phyloP scores from a whole-genome alignment of 2,113 vertebrate species.

The Pluvialis apricaria region DNA sequence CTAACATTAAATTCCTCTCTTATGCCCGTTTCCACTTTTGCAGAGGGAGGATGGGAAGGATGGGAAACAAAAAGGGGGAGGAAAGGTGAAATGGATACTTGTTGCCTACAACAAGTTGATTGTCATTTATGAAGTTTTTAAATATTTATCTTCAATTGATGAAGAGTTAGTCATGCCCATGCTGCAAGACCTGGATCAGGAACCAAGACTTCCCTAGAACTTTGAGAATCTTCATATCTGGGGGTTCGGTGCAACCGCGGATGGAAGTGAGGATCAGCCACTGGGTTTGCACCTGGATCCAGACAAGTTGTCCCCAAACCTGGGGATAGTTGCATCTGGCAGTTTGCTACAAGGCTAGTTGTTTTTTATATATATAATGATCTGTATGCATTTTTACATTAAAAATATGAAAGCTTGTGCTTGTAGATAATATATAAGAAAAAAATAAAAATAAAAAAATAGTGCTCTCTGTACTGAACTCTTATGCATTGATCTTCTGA shows the following conservation, averaged over 20 bases:
- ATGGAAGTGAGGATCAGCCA: neutral
- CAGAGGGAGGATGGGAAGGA: neutral
- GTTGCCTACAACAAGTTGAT: slow-evolving; percentile 47
- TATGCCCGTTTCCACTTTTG: neutral
- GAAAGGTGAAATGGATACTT: slow-evolving; percentile 28
- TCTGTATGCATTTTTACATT: slow-evolving; percentile 66
- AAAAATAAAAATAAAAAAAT: neutral
- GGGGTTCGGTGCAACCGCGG: neutral
- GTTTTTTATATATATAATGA: slow-evolving; percentile 64
- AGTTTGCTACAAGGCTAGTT: slow-evolving; percentile 48
- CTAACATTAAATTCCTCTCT: neutral
- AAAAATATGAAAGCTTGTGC: slow-evolving; percentile 57
- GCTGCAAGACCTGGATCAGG: slow-evolving; percentile 58
- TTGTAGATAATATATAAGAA: slow-evolving; percentile 61
- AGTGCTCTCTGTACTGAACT: neutral
- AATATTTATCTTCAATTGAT: slow-evolving; percentile 64
- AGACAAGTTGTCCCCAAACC: slow-evolving; percentile 33
- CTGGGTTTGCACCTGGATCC: slow-evolving; percentile 39
- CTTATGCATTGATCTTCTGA: neutral
- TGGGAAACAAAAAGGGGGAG: neutral
- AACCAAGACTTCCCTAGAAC: slow-evolving; percentile 15
- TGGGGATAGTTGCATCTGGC: slow-evolving; percentile 43
- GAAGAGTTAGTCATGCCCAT: slow-evolving; percentile 50
- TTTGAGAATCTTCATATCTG: neutral
- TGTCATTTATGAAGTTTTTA: slow-evolving; percentile 31